Conservation (phyloP, 2,888 invertebrate species). For the Malachius bipustulatus region DNA sequence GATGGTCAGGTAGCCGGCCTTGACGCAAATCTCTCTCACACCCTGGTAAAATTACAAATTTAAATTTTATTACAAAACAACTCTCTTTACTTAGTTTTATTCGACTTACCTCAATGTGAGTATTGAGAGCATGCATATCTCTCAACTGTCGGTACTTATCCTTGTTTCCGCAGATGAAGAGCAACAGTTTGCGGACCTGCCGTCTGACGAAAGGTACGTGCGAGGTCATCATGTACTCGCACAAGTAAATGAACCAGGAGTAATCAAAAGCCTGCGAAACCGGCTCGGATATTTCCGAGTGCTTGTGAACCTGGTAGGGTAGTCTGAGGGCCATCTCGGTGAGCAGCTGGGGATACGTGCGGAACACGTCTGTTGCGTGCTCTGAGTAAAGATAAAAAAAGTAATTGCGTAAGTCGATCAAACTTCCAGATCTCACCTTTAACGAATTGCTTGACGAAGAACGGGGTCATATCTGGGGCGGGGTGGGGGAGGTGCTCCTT, state of each 20-base stretch:
- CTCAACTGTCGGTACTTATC: conserved; percentile 90
- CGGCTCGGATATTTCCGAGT: conserved; percentile 45
- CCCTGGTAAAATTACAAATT: conserved; percentile 29
- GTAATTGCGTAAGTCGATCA: conserved; percentile 4
- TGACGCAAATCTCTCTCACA: conserved; percentile 43
- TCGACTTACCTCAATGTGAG: conserved; percentile 59
- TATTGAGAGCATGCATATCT: conserved; percentile 85
- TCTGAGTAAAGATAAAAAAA: conserved; percentile 35
- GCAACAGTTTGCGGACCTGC: conserved; percentile 81
- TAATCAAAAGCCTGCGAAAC: conserved; percentile 41
- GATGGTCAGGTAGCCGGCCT: conserved; percentile 40
- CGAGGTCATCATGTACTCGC: conserved; percentile 72
- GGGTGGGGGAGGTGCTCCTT: conserved; percentile 72
- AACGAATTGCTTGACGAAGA: conserved; percentile 86
- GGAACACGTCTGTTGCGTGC: conserved; percentile 84
- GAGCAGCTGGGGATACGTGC: conserved; percentile 84
- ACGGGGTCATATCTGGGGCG: conserved; percentile 89
- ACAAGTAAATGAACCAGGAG: conserved; percentile 69
- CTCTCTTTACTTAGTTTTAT: no score
- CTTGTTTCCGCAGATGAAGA: conserved; percentile 89
- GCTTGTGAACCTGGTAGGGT: conserved; percentile 86
- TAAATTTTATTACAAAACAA: no score
- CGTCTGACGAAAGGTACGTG: conserved; percentile 80
- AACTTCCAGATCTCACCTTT: conserved; percentile 43
- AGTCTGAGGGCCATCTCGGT: conserved; percentile 90